phyloP scores from a whole-genome alignment of 2,113 vertebrate species.

The Myotis davidii region DNA sequence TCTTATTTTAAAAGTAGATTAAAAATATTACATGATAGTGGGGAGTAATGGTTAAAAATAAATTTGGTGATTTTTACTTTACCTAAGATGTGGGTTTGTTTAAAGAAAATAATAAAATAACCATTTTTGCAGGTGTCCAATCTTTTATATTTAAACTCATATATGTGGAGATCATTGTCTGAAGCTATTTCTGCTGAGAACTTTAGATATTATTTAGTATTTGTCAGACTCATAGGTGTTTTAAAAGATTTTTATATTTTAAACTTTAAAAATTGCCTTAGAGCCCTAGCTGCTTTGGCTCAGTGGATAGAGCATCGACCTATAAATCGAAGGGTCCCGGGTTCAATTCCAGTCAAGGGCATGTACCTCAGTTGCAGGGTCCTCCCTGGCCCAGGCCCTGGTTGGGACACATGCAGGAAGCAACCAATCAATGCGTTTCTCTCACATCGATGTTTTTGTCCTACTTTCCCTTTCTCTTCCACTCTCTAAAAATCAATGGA shows the following conservation, averaged over 20 bases:
- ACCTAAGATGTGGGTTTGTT: not conserved
- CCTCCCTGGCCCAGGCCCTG: no score
- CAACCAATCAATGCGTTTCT: no score
- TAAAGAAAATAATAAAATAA: not conserved
- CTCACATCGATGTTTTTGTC: no score
- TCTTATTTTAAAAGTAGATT: conserved; percentile 40
- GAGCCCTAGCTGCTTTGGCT: no score
- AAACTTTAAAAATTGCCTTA: not conserved
- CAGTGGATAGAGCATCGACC: no score
- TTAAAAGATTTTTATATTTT: not conserved
- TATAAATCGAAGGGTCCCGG: no score
- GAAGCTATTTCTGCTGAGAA: conserved; percentile 11
- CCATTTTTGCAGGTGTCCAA: not conserved
- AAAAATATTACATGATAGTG: not conserved
- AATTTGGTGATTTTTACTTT: not conserved
- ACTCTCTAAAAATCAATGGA: no score
- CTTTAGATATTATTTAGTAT: conserved; percentile 12
- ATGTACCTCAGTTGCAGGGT: no score
- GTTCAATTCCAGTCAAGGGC: no score
- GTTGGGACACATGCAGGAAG: no score
- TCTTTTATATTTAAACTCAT: not conserved
- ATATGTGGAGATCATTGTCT: not conserved
- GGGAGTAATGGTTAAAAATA: not conserved
- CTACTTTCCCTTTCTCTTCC: no score
- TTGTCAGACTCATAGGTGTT: conserved; percentile 19